Base-by-base conservation (phyloP, 2,113 vertebrate species). In the Neoarius graeffei region DNA sequence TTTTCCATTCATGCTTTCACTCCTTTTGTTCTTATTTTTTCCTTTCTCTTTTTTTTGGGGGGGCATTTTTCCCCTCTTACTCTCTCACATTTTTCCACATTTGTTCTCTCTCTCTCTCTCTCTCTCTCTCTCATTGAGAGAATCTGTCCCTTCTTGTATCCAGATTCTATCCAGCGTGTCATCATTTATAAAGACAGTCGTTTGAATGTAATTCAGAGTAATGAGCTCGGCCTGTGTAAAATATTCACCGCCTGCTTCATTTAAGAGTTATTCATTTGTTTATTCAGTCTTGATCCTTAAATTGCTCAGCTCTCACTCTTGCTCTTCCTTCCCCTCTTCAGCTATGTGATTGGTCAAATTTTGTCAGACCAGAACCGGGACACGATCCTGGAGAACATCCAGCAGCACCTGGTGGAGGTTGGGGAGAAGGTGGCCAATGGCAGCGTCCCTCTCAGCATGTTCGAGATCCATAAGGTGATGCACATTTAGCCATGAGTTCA, bases 391-490 rank as follows among this genome's bases (percentile, higher is more conserved):
- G 98, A 99, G 94, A 99, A 98, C 93, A 99, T 99, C 94, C 98
- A 99, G 94, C 97, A 95, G 91, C 95, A 94, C 42, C 95, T 99
- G 90, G 96, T 97, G 87, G 97, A 99, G 93, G 95, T 98, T 89
- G 97, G 98, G 89, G 98, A 99, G 95, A 97, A 95, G 91, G 98
- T 99, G 67, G 91, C 94, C 80, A 95, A 74, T 86, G 97, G 97
- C 85, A 93, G 89, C 79, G 89, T 98, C 83, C 95, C 97, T 8
- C 91, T 96, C 86, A 96, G 92, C 90, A 96, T 96, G 92, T 99
- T 96, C 92, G 97, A 99, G 95, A 99, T 99, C 92, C 96, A 99
- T 94, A 99, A 98, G 98, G 98, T 99, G 94, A 95, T 1, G n/a
- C 15, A 9, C 5, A 0, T 62, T 60, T 14, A 6, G n/a, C 8